Evolutionary conservation across 2,888 invertebrate genomes (phyloP).

Genomic region (Branchipolynoe longqiensis): DNA sequence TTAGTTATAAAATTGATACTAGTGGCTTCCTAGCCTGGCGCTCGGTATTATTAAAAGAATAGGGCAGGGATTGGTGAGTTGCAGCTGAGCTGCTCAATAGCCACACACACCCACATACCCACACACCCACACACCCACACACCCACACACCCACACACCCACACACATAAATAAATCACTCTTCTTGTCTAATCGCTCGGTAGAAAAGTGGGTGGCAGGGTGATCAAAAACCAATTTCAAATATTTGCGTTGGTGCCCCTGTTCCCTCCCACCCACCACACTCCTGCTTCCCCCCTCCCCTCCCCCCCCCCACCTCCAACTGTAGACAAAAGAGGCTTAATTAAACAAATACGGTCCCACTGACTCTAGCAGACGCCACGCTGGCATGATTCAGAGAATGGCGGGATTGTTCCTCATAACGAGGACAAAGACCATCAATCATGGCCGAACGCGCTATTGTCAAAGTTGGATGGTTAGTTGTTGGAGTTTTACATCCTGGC

Average conservation of each 20-base stretch:
- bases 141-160: no score
- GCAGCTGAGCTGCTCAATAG: background rate
- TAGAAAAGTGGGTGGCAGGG: background rate
- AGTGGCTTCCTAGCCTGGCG: no score
- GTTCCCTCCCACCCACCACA: no score
- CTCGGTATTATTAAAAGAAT: no score
- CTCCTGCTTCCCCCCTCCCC: no score
- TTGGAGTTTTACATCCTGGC: no score
- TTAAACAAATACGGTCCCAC: constrained; percentile 45
- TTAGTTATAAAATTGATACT: no score
- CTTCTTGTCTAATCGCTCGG: constrained; percentile 42
- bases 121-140: no score
- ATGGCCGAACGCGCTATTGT: background rate
- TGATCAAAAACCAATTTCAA: constrained; percentile 56
- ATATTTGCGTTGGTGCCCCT: constrained; percentile 30
- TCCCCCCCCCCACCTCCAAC: no score
- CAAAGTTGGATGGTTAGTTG: background rate
- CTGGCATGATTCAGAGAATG: constrained; percentile 23
- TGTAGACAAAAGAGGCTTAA: constrained; percentile 51
- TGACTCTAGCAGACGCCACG: constrained; percentile 15
- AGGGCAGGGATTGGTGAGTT: background rate
- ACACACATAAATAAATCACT: constrained; percentile 48
- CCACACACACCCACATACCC: no score
- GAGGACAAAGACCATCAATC: constrained; percentile 1
- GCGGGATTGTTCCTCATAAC: background rate